Evolutionary conservation across 2,888 invertebrate species (phyloP), one percentile per base, ranked within the genome.

Genomic region (Malachius bipustulatus): DNA sequence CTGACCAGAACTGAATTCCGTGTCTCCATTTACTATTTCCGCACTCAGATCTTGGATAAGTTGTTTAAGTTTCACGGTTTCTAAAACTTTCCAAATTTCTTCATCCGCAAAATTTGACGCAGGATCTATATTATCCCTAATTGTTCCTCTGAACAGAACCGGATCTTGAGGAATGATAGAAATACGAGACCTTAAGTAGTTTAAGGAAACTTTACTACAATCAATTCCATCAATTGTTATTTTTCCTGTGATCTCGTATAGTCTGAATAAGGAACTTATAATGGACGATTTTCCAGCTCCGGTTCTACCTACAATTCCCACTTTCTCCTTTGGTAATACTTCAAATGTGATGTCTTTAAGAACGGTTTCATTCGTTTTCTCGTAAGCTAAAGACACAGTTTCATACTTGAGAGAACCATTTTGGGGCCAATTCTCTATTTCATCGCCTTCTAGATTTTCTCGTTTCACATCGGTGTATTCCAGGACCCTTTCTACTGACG

Each of bases 131-230:
- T 93, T 93, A 52, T 79, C 78, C 2, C 91, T 67, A 66, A 93
- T 70, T 3, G 84, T 79, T 19, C 89, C 90, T 0, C 83, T 82
- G 63, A 93, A 87, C 35, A 87, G 62, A 38, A 85, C 81, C 0
- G 87, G 87, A 54, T 87, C 85, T 59, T 88, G 87, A 0, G 87
- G 87, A 27, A 88, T 87, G 50, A 88, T 87, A 4, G 84, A 82
- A 39, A 88, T 71, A 54, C 74, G 77, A 13, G 78, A 76, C 33
- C 87, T 72, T 10, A 88, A 67, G 55, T 79, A 73, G 47, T 79
- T 75, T 15, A 87, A 64, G 0, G 83, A 82, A 39, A 93, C 60
- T 1, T 62, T 59, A 0, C 68, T 69, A 0, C 77, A 82, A 50
- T 82, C 73, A 2, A 81, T 66, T 0, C 70, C 75, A 58, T 96